Conservation (phyloP, 1,140 invertebrate genomes). For the Brachionus plicatilis region DNA sequence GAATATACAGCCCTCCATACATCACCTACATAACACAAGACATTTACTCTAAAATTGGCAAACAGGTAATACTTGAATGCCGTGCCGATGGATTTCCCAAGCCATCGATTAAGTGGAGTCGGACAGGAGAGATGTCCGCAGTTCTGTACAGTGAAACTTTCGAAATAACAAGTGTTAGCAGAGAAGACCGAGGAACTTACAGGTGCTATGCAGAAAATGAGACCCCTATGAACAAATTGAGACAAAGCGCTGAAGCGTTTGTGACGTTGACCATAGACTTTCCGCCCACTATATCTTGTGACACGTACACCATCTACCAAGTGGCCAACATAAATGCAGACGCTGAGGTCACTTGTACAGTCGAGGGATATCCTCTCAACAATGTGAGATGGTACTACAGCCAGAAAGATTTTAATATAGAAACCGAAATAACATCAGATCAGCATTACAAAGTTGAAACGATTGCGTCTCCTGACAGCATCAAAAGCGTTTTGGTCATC, state of each 20-base stretch:
- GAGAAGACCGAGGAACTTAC: conserved; percentile 38
- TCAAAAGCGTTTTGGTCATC: conserved; percentile 21
- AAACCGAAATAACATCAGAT: conserved; percentile 25
- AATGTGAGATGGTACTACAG: conserved; percentile 29
- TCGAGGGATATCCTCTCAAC: conserved; percentile 34
- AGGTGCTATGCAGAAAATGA: conserved; percentile 19
- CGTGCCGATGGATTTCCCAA: conserved; percentile 22
- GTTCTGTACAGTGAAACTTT: conserved; percentile 23
- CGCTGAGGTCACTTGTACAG: conserved; percentile 35
- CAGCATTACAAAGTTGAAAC: conserved; percentile 25
- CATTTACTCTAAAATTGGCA: background rate
- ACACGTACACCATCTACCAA: conserved; percentile 13
- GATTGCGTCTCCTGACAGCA: conserved; percentile 20
- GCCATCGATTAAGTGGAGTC: conserved; percentile 32
- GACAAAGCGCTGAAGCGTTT: conserved; percentile 29
- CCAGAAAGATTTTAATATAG: conserved; percentile 27
- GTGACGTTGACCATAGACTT: conserved; percentile 31
- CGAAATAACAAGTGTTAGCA: conserved; percentile 19
- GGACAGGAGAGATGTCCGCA: conserved; percentile 20
- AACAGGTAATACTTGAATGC: conserved; percentile 17
- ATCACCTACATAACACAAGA: conserved; percentile 33
- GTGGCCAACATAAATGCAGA: conserved; percentile 36
- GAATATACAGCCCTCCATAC: conserved; percentile 23
- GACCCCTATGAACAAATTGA: conserved; percentile 14
- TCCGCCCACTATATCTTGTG: conserved; percentile 24